Percentiles rank a stretch among this genome's conserved stretches.
These are phyloP conservation scores for Periophthalmus magnuspinnatus DNA, from an alignment of 2,797 vertebrate genomes.

Conservation along the genomic window DNA sequence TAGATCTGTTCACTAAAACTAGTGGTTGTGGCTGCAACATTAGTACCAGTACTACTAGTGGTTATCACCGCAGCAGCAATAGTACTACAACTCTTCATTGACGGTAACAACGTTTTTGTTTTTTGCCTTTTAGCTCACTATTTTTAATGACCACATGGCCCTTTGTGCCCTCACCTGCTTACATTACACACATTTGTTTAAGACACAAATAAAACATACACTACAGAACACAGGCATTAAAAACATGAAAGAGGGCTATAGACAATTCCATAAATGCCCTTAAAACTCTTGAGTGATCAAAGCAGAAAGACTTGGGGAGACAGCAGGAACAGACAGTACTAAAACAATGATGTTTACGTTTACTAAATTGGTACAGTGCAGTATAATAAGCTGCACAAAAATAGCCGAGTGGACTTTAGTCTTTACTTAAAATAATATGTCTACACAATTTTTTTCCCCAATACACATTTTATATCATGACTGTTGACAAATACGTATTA, in stretches of 20 bases:
- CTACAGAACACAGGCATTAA: not conserved
- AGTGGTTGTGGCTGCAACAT: no score
- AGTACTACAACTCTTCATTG: no score
- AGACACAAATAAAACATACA: not conserved
- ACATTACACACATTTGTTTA: not conserved
- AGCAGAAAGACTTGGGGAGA: not conserved
- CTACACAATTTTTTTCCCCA: not conserved
- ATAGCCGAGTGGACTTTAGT: not conserved
- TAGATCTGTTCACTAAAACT: no score
- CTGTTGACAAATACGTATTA: not conserved
- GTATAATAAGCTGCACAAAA: not conserved
- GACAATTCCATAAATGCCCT: not conserved
- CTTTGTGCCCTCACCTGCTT: not conserved
- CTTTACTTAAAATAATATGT: not conserved
- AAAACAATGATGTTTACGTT: not conserved
- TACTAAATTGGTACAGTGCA: not conserved
- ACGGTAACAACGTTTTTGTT: no score
- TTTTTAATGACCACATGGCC: constrained; percentile 7
- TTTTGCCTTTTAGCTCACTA: no score
- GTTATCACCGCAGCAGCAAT: no score
- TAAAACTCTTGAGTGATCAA: not conserved
- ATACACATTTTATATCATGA: not conserved
- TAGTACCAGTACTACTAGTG: no score
- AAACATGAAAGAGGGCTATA: not conserved
- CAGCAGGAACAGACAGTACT: not conserved